Evolutionary conservation across 37 sponge, comb jelly and placozoan species (phyloP), one percentile per base, ranked within the genome.

Genomic region (Diacarnus erythraeanus): DNA sequence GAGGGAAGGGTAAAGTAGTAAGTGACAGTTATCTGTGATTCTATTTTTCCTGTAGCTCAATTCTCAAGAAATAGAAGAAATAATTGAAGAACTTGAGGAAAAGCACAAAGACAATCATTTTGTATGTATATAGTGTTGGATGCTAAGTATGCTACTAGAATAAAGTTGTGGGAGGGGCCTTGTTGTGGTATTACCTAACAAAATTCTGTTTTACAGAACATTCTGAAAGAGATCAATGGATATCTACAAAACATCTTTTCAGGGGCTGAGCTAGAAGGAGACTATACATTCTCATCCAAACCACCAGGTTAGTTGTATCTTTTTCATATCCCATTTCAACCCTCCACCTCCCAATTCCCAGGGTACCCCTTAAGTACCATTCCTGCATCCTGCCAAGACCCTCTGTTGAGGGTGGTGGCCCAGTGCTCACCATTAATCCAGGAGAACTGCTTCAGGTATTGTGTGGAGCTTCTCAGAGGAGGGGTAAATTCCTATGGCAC

Each of bases 331-430:
- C 61, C 27, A 26, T 5, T 60, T 60, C 56, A 10, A 10, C 65
- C 69, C 69, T 72, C 4, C 29, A 20, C 65, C n/a, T 27, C 37
- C 37, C 38, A 12, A 26, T 42, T 64, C 68, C 56, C 59, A 80
- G 80, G 71, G 59, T 80, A 58, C 57, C 80, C 80, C 31, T 56
- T 70, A 21, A 70, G 37, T 9, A 38, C 80, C 4, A 56, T 80
- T 0, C 33, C 70, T 3, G 58, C 6, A 18, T 30, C 70, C 27
- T 36, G 22, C 15, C 70, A 54, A 5, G 36, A 51, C 6, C 57
- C 70, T 2, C 71, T 80, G 27, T 3, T 56, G 54, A 22, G 35
- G 2, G 41, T 35, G 1, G 38, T 70, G 2, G 36, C 59, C 27
- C 0, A 27, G 34, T 80, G 80, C 35, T 58, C 80, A 0, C 71